Evolutionary conservation across 2,888 invertebrate genomes (phyloP), one percentile per base, ranked within the genome.

Genomic region (Pedicia rivosa): DNA sequence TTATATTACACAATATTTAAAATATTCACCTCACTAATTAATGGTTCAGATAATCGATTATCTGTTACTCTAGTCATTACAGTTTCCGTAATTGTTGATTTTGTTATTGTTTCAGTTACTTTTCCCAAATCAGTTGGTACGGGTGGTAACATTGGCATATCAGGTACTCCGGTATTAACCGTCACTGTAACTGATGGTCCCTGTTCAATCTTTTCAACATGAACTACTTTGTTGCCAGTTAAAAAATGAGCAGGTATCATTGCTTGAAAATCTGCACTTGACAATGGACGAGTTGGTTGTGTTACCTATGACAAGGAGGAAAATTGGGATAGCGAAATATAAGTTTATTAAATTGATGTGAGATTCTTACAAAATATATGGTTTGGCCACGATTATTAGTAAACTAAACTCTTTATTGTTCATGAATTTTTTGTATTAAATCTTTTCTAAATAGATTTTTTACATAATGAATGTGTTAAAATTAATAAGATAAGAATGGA

Each of bases 61-160:
- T 90, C 87, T 53, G 91, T 91, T 66, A 90, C 77, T 57, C 91
- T 72, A 50, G 90, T 91, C 66, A 90, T 88, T 49, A 87, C 86
- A 47, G 88, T 90, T 71, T 91, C 90, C 56, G 90, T 90, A 70
- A 88, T 81, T 49, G 90, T 90, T 58, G 88, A 86, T 74, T 88
- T 90, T 63, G 90, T 91, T 71, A 91, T 84, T 63, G 83, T 86
- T 70, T 91, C 91, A 49, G 88, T 90, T 66, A 88, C 82, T 62
- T 75, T 73, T 60, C 90, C 90, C 57, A 82, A 73, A 50, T 78
- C 71, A 44, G 79, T 78, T 46, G 84, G 86, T 50, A 86, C 72
- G 54, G 88, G 84, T 49, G 86, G 86, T 54, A 80, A 73, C 56
- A 72, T 69, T 52, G 78, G 70, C 50, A 73, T 68, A 52, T 74